These are phyloP conservation scores for Acipenser transmontanus DNA, from an alignment of 2,797 vertebrate genomes.

Conservation along the genomic window DNA sequence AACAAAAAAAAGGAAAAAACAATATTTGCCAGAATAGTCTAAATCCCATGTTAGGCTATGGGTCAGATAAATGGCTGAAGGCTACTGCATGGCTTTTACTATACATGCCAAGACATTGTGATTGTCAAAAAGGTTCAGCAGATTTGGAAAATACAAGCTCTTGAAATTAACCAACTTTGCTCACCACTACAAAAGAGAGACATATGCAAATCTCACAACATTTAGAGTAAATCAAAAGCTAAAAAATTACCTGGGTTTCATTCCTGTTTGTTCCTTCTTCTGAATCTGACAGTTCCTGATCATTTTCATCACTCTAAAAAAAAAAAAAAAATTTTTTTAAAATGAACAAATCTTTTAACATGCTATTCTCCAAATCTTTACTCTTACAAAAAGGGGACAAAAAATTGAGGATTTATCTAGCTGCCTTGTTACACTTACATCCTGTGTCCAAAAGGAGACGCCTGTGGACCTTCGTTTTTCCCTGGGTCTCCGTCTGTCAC, in stretches of 20 bases:
- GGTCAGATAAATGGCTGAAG: no score
- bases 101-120: constrained; percentile 19
- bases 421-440: constrained; percentile 58
- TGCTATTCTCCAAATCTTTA: no score
- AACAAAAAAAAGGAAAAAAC: no score
- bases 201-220: background rate
- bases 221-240: background rate
- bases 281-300: constrained; percentile 85
- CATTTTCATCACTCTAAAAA: constrained; percentile 88
- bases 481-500: constrained; percentile 89
- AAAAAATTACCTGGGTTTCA: constrained; percentile 73
- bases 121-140: background rate
- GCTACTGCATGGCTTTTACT: constrained; percentile 14
- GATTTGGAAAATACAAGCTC: background rate
- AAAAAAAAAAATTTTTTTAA: constrained; percentile 5
- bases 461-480: constrained; percentile 95
- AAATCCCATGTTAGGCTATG: no score
- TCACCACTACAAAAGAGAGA: background rate
- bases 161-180: background rate
- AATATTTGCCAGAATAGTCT: no score
- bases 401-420: no score
- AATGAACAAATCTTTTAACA: background rate
- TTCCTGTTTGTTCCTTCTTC: constrained; percentile 86
- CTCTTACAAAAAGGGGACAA: no score
- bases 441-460: constrained; percentile 86